These are phyloP conservation scores for Lycia hirtaria DNA, from an alignment of 2,888 invertebrate genomes.

Conservation along the genomic window DNA sequence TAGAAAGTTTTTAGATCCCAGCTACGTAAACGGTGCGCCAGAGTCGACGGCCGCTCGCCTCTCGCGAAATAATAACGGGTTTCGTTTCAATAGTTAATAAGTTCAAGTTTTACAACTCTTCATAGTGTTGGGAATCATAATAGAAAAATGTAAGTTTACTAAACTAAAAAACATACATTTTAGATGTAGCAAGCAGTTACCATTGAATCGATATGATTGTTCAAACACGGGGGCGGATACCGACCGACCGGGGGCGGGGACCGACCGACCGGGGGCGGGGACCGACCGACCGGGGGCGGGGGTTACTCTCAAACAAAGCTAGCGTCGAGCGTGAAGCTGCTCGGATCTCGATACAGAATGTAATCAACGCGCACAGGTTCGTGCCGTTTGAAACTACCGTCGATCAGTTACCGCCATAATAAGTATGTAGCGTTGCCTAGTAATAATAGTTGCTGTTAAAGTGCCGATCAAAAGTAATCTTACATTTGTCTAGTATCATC, in stretches of 20 bases:
- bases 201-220: too few relatives aligned
- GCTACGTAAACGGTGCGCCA: background rate
- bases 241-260: too few relatives aligned
- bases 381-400: too few relatives aligned
- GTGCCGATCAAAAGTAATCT: background rate
- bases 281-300: too few relatives aligned
- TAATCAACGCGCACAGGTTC: too few relatives aligned
- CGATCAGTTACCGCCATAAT: too few relatives aligned
- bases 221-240: too few relatives aligned
- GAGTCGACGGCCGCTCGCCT: constrained; percentile 18
- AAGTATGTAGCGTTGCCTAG: too few relatives aligned
- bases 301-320: too few relatives aligned
- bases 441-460: background rate
- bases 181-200: background rate
- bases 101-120: constrained; percentile 37
- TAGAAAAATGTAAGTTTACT: constrained; percentile 29
- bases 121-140: constrained; percentile 39
- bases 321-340: too few relatives aligned
- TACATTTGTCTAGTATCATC: constrained; percentile 36
- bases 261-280: too few relatives aligned
- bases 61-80: constrained; percentile 44
- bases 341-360: too few relatives aligned
- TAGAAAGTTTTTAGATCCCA: background rate
- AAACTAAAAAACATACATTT: background rate
- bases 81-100: constrained; percentile 45